These are phyloP conservation scores for Cygnus buccinator DNA, from an alignment of 2,113 vertebrate genomes.

Conservation along the genomic window DNA sequence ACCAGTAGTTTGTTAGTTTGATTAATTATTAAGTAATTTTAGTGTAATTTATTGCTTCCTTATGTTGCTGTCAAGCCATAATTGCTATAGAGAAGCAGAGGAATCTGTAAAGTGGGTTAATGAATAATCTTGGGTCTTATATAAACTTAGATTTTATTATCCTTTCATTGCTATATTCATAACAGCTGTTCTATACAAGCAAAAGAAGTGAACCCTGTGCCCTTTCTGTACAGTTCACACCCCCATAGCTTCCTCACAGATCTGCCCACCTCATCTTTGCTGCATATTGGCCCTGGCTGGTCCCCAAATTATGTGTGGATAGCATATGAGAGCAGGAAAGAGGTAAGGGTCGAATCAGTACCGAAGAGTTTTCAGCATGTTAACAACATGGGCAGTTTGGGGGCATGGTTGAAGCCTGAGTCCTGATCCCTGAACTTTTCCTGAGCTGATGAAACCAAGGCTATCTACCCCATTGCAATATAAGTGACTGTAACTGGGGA, in stretches of 20 bases:
- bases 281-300: background rate
- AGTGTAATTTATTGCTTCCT: background rate
- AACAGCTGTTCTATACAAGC: background rate
- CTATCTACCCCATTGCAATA: background rate
- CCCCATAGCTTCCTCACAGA: background rate
- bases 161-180: background rate
- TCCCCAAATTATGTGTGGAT: background rate
- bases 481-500: background rate
- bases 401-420: background rate
- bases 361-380: background rate
- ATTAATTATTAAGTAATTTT: conserved; percentile 26
- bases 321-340: background rate
- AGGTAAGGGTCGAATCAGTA: background rate
- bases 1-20: background rate
- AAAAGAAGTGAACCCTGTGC: background rate
- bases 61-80: background rate
- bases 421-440: background rate
- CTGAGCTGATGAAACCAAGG: background rate
- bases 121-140: background rate
- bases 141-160: background rate
- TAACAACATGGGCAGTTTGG: background rate
- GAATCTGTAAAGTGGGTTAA: background rate
- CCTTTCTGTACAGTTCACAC: background rate
- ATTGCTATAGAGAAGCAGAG: background rate
- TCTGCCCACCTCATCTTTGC: background rate